Evolutionary conservation across 1,140 invertebrate genomes (phyloP), one percentile per base, ranked within the genome.

Genomic region (Galendromus occidentalis): DNA sequence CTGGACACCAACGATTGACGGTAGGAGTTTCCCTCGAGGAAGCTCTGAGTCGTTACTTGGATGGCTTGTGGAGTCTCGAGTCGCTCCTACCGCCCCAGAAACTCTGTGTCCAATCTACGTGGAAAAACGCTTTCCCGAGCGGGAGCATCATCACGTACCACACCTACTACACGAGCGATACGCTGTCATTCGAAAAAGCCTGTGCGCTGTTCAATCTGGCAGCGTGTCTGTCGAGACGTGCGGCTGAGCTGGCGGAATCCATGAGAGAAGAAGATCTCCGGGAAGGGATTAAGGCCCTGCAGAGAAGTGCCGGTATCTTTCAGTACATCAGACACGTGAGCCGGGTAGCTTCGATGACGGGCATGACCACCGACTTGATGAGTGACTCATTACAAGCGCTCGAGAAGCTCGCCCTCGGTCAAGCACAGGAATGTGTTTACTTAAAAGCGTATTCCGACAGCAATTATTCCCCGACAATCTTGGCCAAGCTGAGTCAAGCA

Each of bases 191-290:
- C 51, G 51, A 59, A 33, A 59, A 59, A 25, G 33, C 33, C 1
- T 59, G 51, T 59, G 14, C 33, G 51, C 22, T 59, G 14, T 59
- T 59, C 51, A 59, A 59, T 59, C 51, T 59, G 12, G 51, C 51
- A 18, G 51, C 51, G 22, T 59, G 33, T 59, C 51, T 18, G 12
- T 59, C 51, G 22, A 17, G 33, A 22, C 51, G 33, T 33, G 51
- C 51, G 1, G 51, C 51, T 17, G 51, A 33, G 14, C 25, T 17
- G 1, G 51, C 14, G 14, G 33, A 59, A 29, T 14, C 17, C 17
- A 17, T 20, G 14, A 33, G 25, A 18, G 51, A 59, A 9, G 51
- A 59, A 1, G 51, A 33, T 59, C 51, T 59, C 2, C 12, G 51
- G 2, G 22, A 59, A 20, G 51, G 1, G 51, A 33, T 14, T 17